phyloP scores from a whole-genome alignment of 2,113 vertebrate species.

The Heliornis fulica region DNA sequence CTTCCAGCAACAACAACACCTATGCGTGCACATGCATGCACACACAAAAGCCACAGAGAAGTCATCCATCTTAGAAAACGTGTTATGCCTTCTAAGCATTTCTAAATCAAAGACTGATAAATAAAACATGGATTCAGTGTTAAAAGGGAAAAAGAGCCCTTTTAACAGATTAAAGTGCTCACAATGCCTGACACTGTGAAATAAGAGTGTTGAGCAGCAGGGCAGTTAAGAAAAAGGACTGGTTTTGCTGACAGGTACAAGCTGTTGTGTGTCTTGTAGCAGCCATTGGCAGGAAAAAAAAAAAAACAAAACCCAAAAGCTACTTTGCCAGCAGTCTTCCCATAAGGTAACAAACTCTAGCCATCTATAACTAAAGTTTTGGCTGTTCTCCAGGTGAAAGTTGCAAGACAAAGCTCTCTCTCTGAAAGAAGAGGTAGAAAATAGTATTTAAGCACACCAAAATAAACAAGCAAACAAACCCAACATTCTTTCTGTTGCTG shows the following conservation, averaged over 20 bases:
- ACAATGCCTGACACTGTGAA: conserved; percentile 58
- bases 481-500: not conserved
- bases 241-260: conserved; percentile 46
- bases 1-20: not conserved
- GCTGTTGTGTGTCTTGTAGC: not conserved
- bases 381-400: not conserved
- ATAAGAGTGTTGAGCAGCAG: conserved; percentile 48
- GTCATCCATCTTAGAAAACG: conserved; percentile 44
- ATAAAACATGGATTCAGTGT: conserved; percentile 64
- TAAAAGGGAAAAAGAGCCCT: conserved; percentile 56
- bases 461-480: not conserved
- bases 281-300: not conserved
- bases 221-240: conserved; percentile 47
- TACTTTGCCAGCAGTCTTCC: not conserved
- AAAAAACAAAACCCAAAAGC: not conserved
- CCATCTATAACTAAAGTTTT: not conserved
- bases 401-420: not conserved
- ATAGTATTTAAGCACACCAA: not conserved
- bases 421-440: not conserved
- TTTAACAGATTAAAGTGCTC: conserved; percentile 71
- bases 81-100: conserved; percentile 53
- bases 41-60: not conserved
- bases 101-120: conserved; percentile 67
- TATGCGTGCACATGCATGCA: not conserved
- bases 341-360: not conserved